A percentile compares a stretch with the other conserved stretches of the same genome.
phyloP scores from a whole-genome alignment of 2,113 vertebrate genomes.

The Pungitius pungitius region DNA sequence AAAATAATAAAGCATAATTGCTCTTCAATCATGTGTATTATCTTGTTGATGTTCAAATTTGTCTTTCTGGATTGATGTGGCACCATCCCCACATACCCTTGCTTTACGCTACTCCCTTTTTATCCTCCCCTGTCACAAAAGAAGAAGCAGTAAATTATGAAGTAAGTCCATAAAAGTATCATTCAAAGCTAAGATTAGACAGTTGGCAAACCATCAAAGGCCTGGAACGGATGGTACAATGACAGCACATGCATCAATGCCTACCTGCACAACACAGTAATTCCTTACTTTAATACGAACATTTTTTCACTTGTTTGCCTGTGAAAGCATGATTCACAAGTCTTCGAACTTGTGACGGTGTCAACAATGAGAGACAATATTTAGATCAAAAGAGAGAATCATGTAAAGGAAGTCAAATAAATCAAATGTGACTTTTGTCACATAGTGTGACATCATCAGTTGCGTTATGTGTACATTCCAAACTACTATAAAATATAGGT shows the following conservation, averaged over 20 bases:
- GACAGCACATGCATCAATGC: slow-evolving; percentile 61
- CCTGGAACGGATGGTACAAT: slow-evolving; percentile 62
- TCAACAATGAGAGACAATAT: slow-evolving; percentile 19
- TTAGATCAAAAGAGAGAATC: slow-evolving; percentile 22
- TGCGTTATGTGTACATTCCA: neutral
- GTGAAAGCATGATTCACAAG: slow-evolving; percentile 24
- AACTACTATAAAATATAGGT: neutral
- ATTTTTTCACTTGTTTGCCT: slow-evolving; percentile 33
- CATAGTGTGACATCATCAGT: no score
- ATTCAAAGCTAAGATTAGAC: slow-evolving; percentile 58
- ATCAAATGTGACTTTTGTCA: no score
- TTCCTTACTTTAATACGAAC: slow-evolving; percentile 47
- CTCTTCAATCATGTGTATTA: neutral
- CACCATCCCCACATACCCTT: slow-evolving; percentile 2
- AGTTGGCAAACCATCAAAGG: slow-evolving; percentile 63
- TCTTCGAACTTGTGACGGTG: slow-evolving; percentile 41
- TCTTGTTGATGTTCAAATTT: slow-evolving; percentile 15
- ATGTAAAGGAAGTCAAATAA: no score
- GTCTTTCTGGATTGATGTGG: slow-evolving; percentile 33
- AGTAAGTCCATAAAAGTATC: slow-evolving; percentile 56
- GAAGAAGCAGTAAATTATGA: slow-evolving; percentile 56
- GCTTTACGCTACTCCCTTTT: slow-evolving; percentile 18
- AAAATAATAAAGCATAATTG: neutral
- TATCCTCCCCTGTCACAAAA: slow-evolving; percentile 31
- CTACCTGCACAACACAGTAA: slow-evolving; percentile 29